Percentiles rank a stretch among this genome's conserved stretches.
These are phyloP conservation scores for Tigriopus japonicus DNA, from an alignment of 1,140 invertebrate genomes.

Conservation along the genomic window DNA sequence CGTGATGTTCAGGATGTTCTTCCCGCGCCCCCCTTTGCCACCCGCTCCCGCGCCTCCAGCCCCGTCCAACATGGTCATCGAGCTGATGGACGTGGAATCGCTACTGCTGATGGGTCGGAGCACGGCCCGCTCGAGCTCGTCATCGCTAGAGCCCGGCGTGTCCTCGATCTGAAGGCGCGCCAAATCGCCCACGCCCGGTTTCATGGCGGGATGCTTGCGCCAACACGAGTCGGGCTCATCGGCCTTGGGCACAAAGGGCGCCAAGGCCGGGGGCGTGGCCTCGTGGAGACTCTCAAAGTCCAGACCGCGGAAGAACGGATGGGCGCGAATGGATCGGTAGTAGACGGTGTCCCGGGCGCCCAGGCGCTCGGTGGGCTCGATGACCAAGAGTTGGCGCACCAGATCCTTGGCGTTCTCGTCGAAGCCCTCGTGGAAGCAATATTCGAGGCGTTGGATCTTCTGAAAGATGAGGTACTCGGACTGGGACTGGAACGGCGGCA, in stretches of 20 bases:
- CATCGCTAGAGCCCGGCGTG: conserved; percentile 30
- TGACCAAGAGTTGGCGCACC: conserved; percentile 61
- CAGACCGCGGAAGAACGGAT: conserved; percentile 64
- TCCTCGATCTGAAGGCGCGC: conserved; percentile 18
- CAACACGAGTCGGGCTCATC: conserved; percentile 38
- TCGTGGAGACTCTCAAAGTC: conserved; percentile 60
- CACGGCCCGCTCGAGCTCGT: conserved; percentile 23
- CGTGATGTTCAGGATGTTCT: conserved; percentile 19
- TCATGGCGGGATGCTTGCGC: conserved; percentile 4
- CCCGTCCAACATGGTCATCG: conserved; percentile 18
- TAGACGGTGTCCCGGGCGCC: conserved; percentile 46
- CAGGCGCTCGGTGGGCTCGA: conserved; percentile 55
- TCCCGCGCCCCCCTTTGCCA: conserved; percentile 25
- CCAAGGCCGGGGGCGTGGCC: conserved; percentile 58
- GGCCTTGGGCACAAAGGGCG: conserved; percentile 60
- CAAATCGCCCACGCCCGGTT: conserved; percentile 3
- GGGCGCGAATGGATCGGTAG: conserved; percentile 60
- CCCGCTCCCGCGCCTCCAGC: conserved; percentile 36
- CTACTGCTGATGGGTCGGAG: conserved; percentile 59
- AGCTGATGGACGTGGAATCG: conserved; percentile 63
- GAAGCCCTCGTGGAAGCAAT: conserved; percentile 81
- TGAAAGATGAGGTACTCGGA: conserved; percentile 60
- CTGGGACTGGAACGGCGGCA: conserved; percentile 71
- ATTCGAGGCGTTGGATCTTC: conserved; percentile 78
- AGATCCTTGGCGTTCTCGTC: conserved; percentile 60